Base-by-base conservation (phyloP, 2,113 vertebrate species). In the Toxotes chatareus region DNA sequence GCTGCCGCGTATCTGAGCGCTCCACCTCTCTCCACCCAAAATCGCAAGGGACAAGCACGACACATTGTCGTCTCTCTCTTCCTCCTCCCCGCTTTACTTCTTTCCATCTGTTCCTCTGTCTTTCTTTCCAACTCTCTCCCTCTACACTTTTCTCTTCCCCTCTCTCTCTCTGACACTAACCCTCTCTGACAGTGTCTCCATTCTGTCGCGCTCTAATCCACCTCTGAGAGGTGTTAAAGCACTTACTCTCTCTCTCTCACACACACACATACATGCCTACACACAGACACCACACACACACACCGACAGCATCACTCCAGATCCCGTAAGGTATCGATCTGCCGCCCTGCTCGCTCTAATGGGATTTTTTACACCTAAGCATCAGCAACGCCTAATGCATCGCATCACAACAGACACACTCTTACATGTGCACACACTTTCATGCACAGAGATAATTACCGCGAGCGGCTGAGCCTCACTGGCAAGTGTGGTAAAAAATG, bases 151-250 rank as follows among this genome's bases (percentile, higher is more conserved):
- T 44, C 81, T 76, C 64, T 70, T 59, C 32, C 63, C 23, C 38
- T 49, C 82, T 49, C 44, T 49, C 44, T 53, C 60, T 72, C 80
- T 95, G 95, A 95, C 87, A 68, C 90, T 98, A 94, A 98, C 91
- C 49, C 31, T 88, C 85, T 89, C 90, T 95, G 97, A 93, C 96
- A 93, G 95, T 85, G 94, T 94, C 96, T 95, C 94, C 95, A 94
- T 89, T 89, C 94, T 91, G 93, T 94, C 96, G 96, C 91, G 88
- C 96, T 94, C 96, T 97, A 97, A 97, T 96, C 96, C 96, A 95
- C 96, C 95, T 92, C 97, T 96, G 95, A 94, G 94, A 95, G 94
- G 94, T 93, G 94, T 95, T 93, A 91, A 94, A 93, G 95, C 94
- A 89, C 85, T 91, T 94, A 94, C 95, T 64, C 81, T 90, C 93